Evolutionary conservation across 2,113 vertebrate genomes (phyloP).

Genomic region (Lepisosteus oculatus): DNA sequence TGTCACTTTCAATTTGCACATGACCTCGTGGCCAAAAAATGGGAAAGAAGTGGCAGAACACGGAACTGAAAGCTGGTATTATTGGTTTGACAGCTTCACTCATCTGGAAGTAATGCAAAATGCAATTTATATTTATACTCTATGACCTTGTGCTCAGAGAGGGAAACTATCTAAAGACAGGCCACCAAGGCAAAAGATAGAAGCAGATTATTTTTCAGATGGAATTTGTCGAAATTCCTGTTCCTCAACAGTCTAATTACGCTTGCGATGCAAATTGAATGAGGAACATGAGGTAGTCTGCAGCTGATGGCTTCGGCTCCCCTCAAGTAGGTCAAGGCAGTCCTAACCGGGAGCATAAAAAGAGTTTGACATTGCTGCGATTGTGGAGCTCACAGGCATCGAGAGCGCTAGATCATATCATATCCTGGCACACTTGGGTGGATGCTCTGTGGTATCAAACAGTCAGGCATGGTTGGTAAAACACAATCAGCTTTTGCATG

Average conservation of each 20-base stretch:
- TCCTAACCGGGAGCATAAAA: conserved; percentile 6
- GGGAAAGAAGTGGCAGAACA: conserved; percentile 92
- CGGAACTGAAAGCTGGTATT: conserved; percentile 91
- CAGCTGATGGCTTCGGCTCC: conserved; percentile 42
- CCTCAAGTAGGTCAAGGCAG: conserved; percentile 21
- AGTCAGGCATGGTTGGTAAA: background rate
- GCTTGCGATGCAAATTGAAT: conserved; percentile 73
- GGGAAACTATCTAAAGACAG: conserved; percentile 80
- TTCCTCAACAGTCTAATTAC: conserved; percentile 74
- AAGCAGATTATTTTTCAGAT: conserved; percentile 69
- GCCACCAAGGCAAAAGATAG: conserved; percentile 59
- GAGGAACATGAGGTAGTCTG: conserved; percentile 50
- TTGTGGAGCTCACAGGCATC: background rate
- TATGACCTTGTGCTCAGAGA: conserved; percentile 80
- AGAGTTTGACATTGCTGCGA: conserved; percentile 18
- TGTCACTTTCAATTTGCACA: conserved; percentile 98
- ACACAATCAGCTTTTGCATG: background rate
- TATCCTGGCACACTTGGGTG: background rate
- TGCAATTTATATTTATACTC: conserved; percentile 96
- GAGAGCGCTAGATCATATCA: background rate
- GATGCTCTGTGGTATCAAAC: conserved; percentile 7
- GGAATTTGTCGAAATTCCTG: conserved; percentile 72
- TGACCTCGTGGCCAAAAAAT: conserved; percentile 88
- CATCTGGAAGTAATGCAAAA: conserved; percentile 98
- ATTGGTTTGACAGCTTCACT: conserved; percentile 98